phyloP scores from a whole-genome alignment of 2,797 vertebrate species.

The Cheirogaleus major region DNA sequence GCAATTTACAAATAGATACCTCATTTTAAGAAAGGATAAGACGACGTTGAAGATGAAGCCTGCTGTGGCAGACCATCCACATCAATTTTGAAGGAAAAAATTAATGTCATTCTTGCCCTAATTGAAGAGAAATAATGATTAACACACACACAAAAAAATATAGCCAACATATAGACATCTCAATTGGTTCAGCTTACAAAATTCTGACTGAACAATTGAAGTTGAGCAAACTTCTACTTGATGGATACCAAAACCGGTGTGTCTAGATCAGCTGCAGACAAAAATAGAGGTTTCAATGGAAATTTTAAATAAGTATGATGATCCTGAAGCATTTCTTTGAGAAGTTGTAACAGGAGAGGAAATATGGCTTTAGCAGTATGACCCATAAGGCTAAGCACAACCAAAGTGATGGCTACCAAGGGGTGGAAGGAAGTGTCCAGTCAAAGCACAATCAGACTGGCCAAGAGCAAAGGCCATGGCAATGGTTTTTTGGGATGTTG shows the following conservation, averaged over 20 bases:
- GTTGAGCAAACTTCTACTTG: not conserved
- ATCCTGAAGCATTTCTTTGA: not conserved
- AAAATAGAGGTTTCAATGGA: not conserved
- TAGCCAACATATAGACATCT: not conserved
- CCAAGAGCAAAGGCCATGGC: not conserved
- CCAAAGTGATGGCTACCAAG: not conserved
- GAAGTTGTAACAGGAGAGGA: not conserved
- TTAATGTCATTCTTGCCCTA: not conserved
- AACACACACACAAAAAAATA: not conserved
- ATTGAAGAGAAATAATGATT: not conserved
- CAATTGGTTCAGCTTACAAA: not conserved
- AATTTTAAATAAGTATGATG: not conserved
- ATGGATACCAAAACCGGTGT: not conserved
- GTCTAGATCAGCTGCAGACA: not conserved
- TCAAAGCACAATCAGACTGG: not conserved
- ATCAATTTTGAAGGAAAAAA: not conserved
- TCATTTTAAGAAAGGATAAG: not conserved
- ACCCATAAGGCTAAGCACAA: not conserved
- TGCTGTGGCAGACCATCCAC: not conserved
- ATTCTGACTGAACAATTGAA: not conserved
- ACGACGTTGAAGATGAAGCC: not conserved
- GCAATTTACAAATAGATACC: not conserved
- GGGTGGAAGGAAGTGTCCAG: not conserved
- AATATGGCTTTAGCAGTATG: not conserved
- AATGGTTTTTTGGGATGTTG: not conserved